Evolutionary conservation across 1,140 invertebrate genomes (phyloP).

Genomic region (Drosophila lacertosa): DNA sequence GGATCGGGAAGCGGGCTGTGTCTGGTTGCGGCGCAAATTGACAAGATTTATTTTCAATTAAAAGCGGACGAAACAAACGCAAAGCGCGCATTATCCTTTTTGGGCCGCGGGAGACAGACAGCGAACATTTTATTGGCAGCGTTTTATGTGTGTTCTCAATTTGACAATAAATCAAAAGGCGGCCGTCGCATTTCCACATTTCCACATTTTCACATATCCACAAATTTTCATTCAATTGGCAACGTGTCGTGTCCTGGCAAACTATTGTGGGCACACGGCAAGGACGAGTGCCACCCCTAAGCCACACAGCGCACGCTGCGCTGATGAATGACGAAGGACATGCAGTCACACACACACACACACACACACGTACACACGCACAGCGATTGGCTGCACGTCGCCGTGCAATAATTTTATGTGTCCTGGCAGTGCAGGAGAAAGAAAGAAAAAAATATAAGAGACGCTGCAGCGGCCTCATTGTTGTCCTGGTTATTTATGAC

Average conservation of each 20-base stretch:
- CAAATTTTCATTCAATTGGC: constrained; percentile 49
- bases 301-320: constrained; percentile 64
- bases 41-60: constrained; percentile 82
- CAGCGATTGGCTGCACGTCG: constrained; percentile 76
- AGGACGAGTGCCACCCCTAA: constrained; percentile 66
- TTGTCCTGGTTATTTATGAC: constrained; percentile 78
- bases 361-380: constrained; percentile 50
- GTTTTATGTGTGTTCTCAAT: constrained; percentile 66
- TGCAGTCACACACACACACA: constrained; percentile 47
- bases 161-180: constrained; percentile 76
- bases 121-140: constrained; percentile 76
- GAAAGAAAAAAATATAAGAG: constrained; percentile 44
- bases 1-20: constrained; percentile 49
- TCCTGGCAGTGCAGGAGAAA: constrained; percentile 51
- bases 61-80: constrained; percentile 66
- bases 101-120: constrained; percentile 4
- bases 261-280: constrained; percentile 37
- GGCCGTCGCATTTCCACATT: constrained; percentile 51
- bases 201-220: constrained; percentile 52
- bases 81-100: constrained; percentile 66
- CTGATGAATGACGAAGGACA: constrained; percentile 80
- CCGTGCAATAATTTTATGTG: constrained; percentile 76
- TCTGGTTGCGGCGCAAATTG: constrained; percentile 73
- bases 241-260: constrained; percentile 22
- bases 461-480: constrained; percentile 73